Percentiles rank a stretch among this genome's conserved stretches.
These are phyloP conservation scores for Hypsopygia costalis DNA, from an alignment of 2,888 invertebrate species.

Conservation along the genomic window DNA sequence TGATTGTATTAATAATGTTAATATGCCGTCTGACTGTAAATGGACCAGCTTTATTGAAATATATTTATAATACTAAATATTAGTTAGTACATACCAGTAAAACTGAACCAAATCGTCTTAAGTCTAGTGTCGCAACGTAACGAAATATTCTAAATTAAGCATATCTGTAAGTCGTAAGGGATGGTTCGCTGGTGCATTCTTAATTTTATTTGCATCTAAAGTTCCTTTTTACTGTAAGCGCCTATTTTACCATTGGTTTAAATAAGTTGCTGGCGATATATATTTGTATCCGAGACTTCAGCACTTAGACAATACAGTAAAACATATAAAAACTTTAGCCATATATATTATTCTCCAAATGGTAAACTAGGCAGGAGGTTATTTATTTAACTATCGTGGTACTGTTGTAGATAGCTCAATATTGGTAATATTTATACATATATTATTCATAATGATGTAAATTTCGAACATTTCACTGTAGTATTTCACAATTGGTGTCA, in stretches of 20 bases:
- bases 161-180: conserved; percentile 32
- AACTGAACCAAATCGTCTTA: conserved; percentile 48
- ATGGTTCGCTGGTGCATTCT: conserved; percentile 10
- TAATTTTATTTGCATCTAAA: conserved; percentile 28
- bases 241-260: conserved; percentile 3
- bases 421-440: conserved; percentile 3
- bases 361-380: not conserved
- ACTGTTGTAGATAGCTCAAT: conserved; percentile 22
- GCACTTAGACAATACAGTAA: no score
- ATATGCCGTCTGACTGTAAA: conserved; percentile 43
- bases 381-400: not conserved
- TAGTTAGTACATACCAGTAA: conserved; percentile 39
- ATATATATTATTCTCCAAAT: no score
- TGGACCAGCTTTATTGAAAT: conserved; percentile 66
- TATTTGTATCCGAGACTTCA: no score
- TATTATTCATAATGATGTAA: not conserved
- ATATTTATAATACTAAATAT: conserved; percentile 35
- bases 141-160: conserved; percentile 42
- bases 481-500: not conserved
- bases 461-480: conserved; percentile 1
- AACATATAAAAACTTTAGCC: no score
- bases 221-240: conserved; percentile 29
- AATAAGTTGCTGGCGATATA: conserved; percentile 18
- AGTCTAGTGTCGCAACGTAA: conserved; percentile 40
- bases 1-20: conserved; percentile 57